These are phyloP conservation scores for Apoderus coryli DNA, from an alignment of 2,888 invertebrate species.

Conservation along the genomic window DNA sequence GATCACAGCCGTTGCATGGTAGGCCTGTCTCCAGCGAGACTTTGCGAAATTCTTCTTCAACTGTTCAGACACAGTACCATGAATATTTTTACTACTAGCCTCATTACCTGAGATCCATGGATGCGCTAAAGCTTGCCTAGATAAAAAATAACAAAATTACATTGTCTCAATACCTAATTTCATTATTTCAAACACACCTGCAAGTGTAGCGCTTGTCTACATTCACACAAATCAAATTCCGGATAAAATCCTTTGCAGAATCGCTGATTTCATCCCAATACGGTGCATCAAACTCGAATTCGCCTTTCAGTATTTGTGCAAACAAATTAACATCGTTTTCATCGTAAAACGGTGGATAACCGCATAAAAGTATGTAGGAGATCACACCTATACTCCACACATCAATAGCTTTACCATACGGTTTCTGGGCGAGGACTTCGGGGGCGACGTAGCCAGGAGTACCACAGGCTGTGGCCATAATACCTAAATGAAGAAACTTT, in stretches of 20 bases:
- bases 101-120: slow-evolving; percentile 98
- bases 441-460: slow-evolving; percentile 84
- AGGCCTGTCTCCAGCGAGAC: slow-evolving; percentile 79
- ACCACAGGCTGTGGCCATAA: slow-evolving; percentile 99
- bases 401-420: slow-evolving; percentile 99
- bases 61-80: slow-evolving; percentile 96
- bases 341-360: slow-evolving; percentile 99
- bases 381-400: slow-evolving; percentile 99
- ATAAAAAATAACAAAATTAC: no score
- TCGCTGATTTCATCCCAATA: slow-evolving; percentile 99
- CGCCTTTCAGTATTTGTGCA: slow-evolving; percentile 96
- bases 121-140: slow-evolving; percentile 83
- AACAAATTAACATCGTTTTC: slow-evolving; percentile 98
- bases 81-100: slow-evolving; percentile 96
- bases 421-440: slow-evolving; percentile 87
- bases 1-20: slow-evolving; percentile 95
- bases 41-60: slow-evolving; percentile 99
- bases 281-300: slow-evolving; percentile 98
- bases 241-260: slow-evolving; percentile 97
- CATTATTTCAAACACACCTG: no score
- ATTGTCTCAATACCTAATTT: no score
- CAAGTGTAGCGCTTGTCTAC: slow-evolving; percentile 79
- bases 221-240: slow-evolving; percentile 95
- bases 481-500: no score
- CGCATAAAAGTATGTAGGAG: slow-evolving; percentile 95